A percentile compares a stretch with the other conserved stretches of the same genome.
phyloP scores from a whole-genome alignment of 2,888 invertebrate genomes.

The Rhamnusium bicolor region DNA sequence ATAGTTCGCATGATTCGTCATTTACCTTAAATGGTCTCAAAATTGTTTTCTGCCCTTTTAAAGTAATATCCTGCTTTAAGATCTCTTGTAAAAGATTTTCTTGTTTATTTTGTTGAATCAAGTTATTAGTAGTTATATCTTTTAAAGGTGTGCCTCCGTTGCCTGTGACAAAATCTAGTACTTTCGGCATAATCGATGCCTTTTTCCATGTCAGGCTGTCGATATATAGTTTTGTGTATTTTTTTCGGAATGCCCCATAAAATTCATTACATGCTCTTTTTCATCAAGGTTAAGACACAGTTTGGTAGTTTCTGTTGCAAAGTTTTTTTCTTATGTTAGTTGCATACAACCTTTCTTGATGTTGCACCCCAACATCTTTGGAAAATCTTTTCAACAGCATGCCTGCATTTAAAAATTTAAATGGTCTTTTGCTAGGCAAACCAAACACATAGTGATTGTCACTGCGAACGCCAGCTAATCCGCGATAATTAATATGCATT shows the following conservation, averaged over 20 bases:
- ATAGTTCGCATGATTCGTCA: too few species aligned
- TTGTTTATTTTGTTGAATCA: too few species aligned
- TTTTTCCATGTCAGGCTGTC: too few species aligned
- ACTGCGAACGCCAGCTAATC: background rate
- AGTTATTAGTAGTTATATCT: too few species aligned
- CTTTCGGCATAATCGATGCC: too few species aligned
- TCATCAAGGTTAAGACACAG: background rate
- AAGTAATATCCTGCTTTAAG: too few species aligned
- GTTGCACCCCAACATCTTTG: background rate
- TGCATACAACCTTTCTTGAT: constrained; percentile 16
- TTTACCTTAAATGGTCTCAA: too few species aligned
- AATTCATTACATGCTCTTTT: constrained; percentile 11
- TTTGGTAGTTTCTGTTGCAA: constrained; percentile 1
- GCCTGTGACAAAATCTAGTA: too few species aligned
- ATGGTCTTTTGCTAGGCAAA: background rate
- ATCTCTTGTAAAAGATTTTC: too few species aligned
- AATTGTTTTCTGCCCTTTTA: too few species aligned
- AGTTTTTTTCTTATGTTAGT: constrained; percentile 12
- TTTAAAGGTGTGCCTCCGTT: too few species aligned
- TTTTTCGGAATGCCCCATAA: constrained; percentile 20
- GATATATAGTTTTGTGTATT: constrained; percentile 7
- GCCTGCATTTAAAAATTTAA: constrained; percentile 10
- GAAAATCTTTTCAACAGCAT: background rate
- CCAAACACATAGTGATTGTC: constrained; percentile 6
- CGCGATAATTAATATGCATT: background rate